Conservation (phyloP, 2,888 invertebrate genomes). For the Dasypolia templi region DNA sequence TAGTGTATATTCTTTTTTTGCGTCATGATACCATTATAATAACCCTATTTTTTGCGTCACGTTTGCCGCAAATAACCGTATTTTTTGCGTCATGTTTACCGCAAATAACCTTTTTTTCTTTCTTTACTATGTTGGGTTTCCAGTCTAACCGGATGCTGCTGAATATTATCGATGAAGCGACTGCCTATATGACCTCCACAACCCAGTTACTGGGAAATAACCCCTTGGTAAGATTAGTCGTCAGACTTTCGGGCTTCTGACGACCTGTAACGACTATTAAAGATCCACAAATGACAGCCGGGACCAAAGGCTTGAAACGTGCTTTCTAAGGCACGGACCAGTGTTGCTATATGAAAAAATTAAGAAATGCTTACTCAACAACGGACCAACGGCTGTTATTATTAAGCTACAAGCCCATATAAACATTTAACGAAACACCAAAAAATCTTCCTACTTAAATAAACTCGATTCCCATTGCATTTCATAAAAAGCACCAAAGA, state of each 20-base stretch:
- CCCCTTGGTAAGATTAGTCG: neutral
- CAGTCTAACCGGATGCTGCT: neutral
- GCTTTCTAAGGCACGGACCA: neutral
- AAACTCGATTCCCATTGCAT: neutral
- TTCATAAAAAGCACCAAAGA: slow-evolving; percentile 9
- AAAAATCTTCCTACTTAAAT: neutral
- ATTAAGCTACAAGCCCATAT: no score
- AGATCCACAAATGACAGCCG: neutral
- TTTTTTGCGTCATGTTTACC: no score
- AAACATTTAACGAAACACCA: neutral
- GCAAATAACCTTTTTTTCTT: no score
- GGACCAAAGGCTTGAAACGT: neutral
- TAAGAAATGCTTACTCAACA: neutral
- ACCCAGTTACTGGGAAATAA: neutral
- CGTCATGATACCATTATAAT: no score
- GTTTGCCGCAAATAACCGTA: no score
- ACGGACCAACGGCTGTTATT: no score
- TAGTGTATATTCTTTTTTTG: no score
- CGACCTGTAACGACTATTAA: neutral
- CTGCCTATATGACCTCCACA: no score
- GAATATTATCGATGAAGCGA: neutral
- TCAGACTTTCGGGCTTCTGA: neutral
- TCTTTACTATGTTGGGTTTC: neutral
- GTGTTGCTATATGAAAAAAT: neutral
- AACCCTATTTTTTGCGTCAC: no score